Percentiles rank a stretch among this genome's conserved stretches.
These are phyloP conservation scores for Synchiropus splendidus DNA, from an alignment of 2,113 vertebrate species.

Conservation along the genomic window DNA sequence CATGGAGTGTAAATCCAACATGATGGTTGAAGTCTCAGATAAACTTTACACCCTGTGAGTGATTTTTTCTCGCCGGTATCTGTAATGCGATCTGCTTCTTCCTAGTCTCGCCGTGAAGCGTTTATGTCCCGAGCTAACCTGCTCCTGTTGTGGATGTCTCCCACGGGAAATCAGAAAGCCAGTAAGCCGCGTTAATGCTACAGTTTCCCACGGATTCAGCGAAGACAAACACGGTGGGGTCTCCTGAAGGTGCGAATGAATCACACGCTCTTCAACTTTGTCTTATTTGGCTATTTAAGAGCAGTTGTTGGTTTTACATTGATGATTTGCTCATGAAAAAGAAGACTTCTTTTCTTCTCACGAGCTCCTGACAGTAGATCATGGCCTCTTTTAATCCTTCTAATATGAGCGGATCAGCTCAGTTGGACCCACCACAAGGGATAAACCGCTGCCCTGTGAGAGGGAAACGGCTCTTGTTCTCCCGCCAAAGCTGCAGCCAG, in stretches of 20 bases:
- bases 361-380: no score
- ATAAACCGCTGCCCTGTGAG: constrained; percentile 45
- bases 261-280: background rate
- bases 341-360: no score
- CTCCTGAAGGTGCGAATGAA: constrained; percentile 18
- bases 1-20: background rate
- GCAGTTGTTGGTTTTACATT: no score
- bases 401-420: constrained; percentile 58
- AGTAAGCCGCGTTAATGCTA: constrained; percentile 38
- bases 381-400: constrained; percentile 49
- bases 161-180: constrained; percentile 51
- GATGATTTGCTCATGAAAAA: no score
- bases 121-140: constrained; percentile 34
- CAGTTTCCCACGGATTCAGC: constrained; percentile 55
- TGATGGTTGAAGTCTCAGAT: background rate
- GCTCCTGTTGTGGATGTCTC: constrained; percentile 27
- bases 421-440: constrained; percentile 38
- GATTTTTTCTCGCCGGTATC: constrained; percentile 18
- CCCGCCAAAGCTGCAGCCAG: constrained; percentile 26
- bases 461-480: constrained; percentile 40
- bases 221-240: constrained; percentile 20
- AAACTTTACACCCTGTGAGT: constrained; percentile 4
- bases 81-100: constrained; percentile 22
- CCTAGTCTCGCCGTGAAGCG: constrained; percentile 8
- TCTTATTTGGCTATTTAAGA: no score